These are phyloP conservation scores for Acanthurus lineatus DNA, from an alignment of 2,797 vertebrate species.

Conservation along the genomic window DNA sequence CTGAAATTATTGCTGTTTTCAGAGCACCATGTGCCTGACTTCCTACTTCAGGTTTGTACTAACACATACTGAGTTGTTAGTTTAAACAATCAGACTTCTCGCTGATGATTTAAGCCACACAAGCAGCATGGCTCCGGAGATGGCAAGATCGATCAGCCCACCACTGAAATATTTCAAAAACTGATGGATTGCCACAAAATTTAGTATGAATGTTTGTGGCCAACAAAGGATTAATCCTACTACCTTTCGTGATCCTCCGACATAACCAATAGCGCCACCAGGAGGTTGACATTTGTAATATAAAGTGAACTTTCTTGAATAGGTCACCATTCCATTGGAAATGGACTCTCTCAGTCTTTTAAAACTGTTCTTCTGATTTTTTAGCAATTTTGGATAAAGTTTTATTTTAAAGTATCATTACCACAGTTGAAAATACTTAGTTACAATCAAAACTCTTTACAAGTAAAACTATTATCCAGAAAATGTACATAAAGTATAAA, in stretches of 20 bases:
- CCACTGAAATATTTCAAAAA: background rate
- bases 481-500: background rate
- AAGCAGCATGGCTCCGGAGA: background rate
- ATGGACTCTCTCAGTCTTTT: too few relatives aligned
- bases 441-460: too few relatives aligned
- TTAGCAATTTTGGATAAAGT: background rate
- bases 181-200: background rate
- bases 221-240: background rate
- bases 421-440: too few relatives aligned
- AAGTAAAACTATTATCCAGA: background rate
- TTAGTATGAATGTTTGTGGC: background rate
- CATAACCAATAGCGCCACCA: background rate
- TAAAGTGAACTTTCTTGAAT: background rate
- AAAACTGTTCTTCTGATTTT: background rate
- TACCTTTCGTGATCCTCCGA: background rate
- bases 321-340: too few relatives aligned
- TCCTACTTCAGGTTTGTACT: conserved; percentile 2
- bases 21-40: background rate
- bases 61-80: conserved; percentile 8
- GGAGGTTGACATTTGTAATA: background rate
- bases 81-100: background rate
- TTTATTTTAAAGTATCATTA: background rate
- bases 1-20: conserved; percentile 1
- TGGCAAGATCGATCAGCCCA: background rate
- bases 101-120: background rate